phyloP scores from a whole-genome alignment of 2,113 vertebrate genomes.

The Burhinus oedicnemus region DNA sequence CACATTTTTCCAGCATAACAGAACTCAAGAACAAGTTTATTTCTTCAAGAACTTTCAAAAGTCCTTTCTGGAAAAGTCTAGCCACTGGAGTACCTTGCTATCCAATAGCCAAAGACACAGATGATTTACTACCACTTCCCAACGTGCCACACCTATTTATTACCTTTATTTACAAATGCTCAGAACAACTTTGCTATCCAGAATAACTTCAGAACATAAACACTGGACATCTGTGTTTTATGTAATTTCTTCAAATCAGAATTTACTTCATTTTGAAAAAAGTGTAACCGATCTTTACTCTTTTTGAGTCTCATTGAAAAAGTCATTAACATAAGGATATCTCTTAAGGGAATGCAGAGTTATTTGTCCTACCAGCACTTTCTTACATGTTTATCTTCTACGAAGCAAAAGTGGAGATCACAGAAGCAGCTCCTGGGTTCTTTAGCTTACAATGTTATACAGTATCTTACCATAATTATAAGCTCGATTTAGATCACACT shows the following conservation, averaged over 20 bases:
- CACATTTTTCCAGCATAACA: not conserved
- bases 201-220: not conserved
- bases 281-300: rapidly evolving
- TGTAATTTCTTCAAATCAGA: not conserved
- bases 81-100: not conserved
- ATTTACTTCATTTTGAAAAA: not conserved
- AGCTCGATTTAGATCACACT: not conserved
- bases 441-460: not conserved
- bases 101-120: not conserved
- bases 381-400: not conserved
- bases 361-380: not conserved
- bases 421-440: not conserved
- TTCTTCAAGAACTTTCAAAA: not conserved
- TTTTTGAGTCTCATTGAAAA: not conserved
- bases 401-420: not conserved
- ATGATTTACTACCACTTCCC: rapidly evolving
- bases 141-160: not conserved
- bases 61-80: not conserved
- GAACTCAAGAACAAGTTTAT: not conserved
- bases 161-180: not conserved
- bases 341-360: not conserved
- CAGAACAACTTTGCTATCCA: not conserved
- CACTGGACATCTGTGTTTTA: not conserved
- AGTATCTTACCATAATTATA: not conserved
- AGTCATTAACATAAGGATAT: not conserved